phyloP scores from a whole-genome alignment of 2,797 vertebrate species.

The Meda fulgida region DNA sequence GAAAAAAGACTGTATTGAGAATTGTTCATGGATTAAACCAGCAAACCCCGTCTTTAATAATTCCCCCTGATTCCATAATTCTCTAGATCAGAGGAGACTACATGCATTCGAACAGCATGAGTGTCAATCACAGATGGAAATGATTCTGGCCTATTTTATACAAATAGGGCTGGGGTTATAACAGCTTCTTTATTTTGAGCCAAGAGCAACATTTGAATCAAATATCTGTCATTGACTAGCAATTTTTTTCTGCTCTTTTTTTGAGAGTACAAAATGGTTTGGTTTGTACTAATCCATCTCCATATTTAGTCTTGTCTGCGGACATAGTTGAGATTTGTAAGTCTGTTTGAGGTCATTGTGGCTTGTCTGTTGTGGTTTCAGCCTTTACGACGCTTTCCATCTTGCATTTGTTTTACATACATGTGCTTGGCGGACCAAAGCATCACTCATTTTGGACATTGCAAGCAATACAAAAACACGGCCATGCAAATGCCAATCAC shows the following conservation, averaged over 20 bases:
- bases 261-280: not conserved
- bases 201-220: slow-evolving; percentile 19
- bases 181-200: not conserved
- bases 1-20: slow-evolving; percentile 1
- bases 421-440: slow-evolving; percentile 30
- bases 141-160: slow-evolving; percentile 25
- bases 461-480: slow-evolving; percentile 60
- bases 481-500: slow-evolving; percentile 72
- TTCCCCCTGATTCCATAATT: slow-evolving; percentile 23
- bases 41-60: slow-evolving; percentile 18
- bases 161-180: slow-evolving; percentile 1
- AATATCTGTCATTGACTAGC: not conserved
- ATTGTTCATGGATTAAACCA: slow-evolving; percentile 7
- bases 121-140: slow-evolving; percentile 13
- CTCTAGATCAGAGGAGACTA: not conserved
- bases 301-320: slow-evolving; percentile 1
- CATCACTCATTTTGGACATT: slow-evolving; percentile 23
- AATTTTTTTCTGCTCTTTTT: not conserved
- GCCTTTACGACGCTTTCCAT: not conserved
- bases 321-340: slow-evolving; percentile 11
- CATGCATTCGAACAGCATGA: slow-evolving; percentile 27
- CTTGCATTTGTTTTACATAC: slow-evolving; percentile 67
- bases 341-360: slow-evolving; percentile 12
- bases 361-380: slow-evolving; percentile 5
- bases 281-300: not conserved